phyloP scores from a whole-genome alignment of 1,140 invertebrate genomes.

The Diachasma alloeum region DNA sequence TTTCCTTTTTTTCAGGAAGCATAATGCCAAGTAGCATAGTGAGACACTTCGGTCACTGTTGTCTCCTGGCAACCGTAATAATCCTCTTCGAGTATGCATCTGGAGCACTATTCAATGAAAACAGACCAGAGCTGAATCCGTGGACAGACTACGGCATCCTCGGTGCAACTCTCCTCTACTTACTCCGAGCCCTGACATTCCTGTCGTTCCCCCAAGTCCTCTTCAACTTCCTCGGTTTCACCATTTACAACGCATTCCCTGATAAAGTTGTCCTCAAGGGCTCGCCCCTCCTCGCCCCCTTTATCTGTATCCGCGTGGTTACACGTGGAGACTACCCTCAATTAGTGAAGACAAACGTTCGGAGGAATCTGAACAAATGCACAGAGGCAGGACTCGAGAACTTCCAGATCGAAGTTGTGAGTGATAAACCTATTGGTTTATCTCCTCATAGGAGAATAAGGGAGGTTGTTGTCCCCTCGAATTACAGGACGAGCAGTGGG shows the following conservation, averaged over 20 bases:
- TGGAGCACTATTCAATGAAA: slow-evolving; percentile 74
- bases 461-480: slow-evolving; percentile 87
- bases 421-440: slow-evolving; percentile 86
- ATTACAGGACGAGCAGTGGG: slow-evolving; percentile 88
- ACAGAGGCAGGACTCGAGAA: slow-evolving; percentile 91
- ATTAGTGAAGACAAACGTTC: slow-evolving; percentile 88
- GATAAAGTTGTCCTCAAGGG: slow-evolving; percentile 91
- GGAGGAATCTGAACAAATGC: slow-evolving; percentile 89
- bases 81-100: slow-evolving; percentile 80
- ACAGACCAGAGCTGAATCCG: slow-evolving; percentile 74
- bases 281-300: slow-evolving; percentile 90
- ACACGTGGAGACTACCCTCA: slow-evolving; percentile 95
- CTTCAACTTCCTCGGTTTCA: slow-evolving; percentile 90
- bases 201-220: slow-evolving; percentile 89
- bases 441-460: slow-evolving; percentile 76
- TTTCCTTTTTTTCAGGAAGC: slow-evolving; percentile 17
- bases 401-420: slow-evolving; percentile 97
- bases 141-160: slow-evolving; percentile 82
- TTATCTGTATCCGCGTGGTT: slow-evolving; percentile 94
- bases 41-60: slow-evolving; percentile 83
- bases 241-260: slow-evolving; percentile 94
- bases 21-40: slow-evolving; percentile 71
- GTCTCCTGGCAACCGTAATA: slow-evolving; percentile 78
- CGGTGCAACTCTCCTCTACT: slow-evolving; percentile 76
- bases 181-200: slow-evolving; percentile 83